phyloP scores from a whole-genome alignment of 2,888 invertebrate species.

The Drosophila neonasuta region DNA sequence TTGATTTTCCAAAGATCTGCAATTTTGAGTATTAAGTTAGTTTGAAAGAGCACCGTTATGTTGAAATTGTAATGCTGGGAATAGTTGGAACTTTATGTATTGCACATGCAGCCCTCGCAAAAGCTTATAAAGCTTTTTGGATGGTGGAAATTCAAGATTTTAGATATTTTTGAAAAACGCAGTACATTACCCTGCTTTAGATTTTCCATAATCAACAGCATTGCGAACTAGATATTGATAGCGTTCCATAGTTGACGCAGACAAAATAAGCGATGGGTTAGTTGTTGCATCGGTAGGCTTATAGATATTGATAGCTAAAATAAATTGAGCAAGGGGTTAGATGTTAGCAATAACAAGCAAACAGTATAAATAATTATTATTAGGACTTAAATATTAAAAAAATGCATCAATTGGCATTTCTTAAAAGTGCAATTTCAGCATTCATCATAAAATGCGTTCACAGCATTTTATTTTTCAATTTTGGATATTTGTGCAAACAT shows the following conservation, averaged over 20 bases:
- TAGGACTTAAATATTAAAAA: background rate
- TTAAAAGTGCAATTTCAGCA: background rate
- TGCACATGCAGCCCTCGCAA: slow-evolving; percentile 1
- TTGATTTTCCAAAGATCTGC: slow-evolving; percentile 57
- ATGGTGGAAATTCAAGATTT: background rate
- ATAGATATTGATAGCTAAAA: slow-evolving; percentile 95
- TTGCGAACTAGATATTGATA: slow-evolving; percentile 94
- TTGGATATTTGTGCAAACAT: background rate
- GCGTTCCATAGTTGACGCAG: slow-evolving; percentile 96
- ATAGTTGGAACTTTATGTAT: background rate
- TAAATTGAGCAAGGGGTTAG: background rate
- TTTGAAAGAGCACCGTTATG: background rate
- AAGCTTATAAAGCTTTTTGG: background rate
- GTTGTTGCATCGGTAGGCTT: slow-evolving; percentile 99
- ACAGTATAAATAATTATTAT: background rate
- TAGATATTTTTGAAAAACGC: background rate
- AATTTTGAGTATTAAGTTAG: too few relatives aligned
- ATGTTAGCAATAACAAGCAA: background rate
- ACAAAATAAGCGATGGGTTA: slow-evolving; percentile 97
- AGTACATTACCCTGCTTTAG: slow-evolving; percentile 84
- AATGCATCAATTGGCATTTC: background rate
- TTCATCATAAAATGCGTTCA: background rate
- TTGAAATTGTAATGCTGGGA: background rate
- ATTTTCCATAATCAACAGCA: slow-evolving; percentile 94
- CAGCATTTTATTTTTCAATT: background rate